A percentile compares a stretch with the other conserved stretches of the same genome.
phyloP scores from a whole-genome alignment of 2,113 vertebrate species.

The Coptodon rendalli region DNA sequence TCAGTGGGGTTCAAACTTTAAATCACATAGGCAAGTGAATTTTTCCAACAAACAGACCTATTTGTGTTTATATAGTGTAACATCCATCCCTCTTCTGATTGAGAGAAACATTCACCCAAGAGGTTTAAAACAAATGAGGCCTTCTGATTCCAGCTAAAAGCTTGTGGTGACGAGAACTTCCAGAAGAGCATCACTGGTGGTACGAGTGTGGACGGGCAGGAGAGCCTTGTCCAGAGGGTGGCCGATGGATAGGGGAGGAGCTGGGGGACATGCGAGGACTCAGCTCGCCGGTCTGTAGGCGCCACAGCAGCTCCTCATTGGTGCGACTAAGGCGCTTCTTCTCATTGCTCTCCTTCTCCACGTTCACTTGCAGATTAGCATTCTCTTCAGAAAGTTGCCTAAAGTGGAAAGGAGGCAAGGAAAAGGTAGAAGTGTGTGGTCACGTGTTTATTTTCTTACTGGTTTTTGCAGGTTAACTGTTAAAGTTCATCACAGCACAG shows the following conservation, averaged over 20 bases:
- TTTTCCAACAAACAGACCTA: not conserved
- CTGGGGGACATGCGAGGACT: constrained; percentile 85
- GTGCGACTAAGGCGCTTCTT: constrained; percentile 94
- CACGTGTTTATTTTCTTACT: not conserved
- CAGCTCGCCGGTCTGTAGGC: constrained; percentile 87
- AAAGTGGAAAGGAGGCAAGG: not conserved
- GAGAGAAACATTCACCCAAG: not conserved
- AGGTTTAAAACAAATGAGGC: not conserved
- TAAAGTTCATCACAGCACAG: not conserved
- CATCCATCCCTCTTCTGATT: not conserved
- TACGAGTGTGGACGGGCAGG: constrained; percentile 72
- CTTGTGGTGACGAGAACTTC: not conserved
- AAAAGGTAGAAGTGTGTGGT: not conserved
- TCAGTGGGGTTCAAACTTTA: not conserved
- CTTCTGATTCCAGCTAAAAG: not conserved
- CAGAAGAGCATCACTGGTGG: constrained; percentile 72
- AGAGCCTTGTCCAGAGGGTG: constrained; percentile 65
- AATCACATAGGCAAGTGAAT: not conserved
- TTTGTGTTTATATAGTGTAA: not conserved
- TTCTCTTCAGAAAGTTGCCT: constrained; percentile 95
- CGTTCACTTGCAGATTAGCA: constrained; percentile 88
- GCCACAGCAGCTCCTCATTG: constrained; percentile 96
- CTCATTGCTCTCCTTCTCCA: constrained; percentile 93
- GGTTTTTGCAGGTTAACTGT: not conserved
- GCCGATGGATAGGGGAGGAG: constrained; percentile 76